Evolutionary conservation across 2,113 vertebrate genomes (phyloP).

Genomic region (Pelvicachromis taeniatus): DNA sequence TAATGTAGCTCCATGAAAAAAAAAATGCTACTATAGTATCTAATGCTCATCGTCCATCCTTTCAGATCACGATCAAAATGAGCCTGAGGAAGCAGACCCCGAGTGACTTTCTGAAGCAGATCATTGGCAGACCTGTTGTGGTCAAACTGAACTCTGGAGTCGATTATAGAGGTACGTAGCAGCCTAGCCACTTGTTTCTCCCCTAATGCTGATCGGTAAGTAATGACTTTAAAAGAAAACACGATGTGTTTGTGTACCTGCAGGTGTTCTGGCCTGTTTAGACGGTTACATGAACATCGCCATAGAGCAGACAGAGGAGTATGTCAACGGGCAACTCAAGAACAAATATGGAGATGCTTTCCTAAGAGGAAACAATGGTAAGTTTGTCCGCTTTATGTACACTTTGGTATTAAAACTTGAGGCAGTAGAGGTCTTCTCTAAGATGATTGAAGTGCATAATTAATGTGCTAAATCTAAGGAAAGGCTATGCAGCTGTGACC

Average conservation of each 20-base stretch:
- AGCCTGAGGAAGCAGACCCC: slow-evolving; percentile 97
- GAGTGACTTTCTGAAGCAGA: slow-evolving; percentile 98
- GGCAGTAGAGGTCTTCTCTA: neutral
- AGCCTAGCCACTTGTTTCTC: rapidly evolving
- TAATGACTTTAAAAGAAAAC: neutral
- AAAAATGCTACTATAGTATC: neutral
- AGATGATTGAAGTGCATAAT: neutral
- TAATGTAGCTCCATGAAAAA: neutral
- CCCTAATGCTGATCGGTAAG: neutral
- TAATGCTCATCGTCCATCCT: neutral
- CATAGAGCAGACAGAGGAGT: slow-evolving; percentile 97
- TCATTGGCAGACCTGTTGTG: slow-evolving; percentile 97
- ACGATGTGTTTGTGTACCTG: neutral
- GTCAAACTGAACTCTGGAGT: slow-evolving; percentile 98
- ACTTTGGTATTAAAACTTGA: neutral
- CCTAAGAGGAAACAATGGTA: slow-evolving; percentile 97
- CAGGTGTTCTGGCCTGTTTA: slow-evolving; percentile 95
- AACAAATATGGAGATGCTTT: slow-evolving; percentile 99
- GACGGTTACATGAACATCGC: slow-evolving; percentile 99
- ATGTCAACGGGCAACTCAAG: slow-evolving; percentile 97
- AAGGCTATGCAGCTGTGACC: neutral
- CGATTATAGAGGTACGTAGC: slow-evolving; percentile 89
- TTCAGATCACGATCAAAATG: slow-evolving; percentile 74
- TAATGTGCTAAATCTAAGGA: neutral
- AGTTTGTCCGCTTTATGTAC: neutral